These are phyloP conservation scores for Galeopsomyia nigrocyanea DNA, from an alignment of 2,888 invertebrate genomes.

Conservation along the genomic window DNA sequence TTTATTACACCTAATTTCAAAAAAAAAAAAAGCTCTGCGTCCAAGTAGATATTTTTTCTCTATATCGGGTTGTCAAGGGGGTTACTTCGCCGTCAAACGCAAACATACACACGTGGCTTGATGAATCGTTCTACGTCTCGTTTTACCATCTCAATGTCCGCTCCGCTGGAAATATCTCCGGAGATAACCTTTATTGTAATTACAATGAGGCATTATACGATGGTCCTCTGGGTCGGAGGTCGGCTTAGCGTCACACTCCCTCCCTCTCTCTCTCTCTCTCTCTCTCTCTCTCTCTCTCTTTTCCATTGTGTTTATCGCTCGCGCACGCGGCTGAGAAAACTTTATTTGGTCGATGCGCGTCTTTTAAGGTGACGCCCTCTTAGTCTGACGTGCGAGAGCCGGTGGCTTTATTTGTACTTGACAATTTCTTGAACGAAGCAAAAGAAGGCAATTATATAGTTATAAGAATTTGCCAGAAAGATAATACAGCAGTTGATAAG, in stretches of 20 bases:
- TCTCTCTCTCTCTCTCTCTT: too few species aligned
- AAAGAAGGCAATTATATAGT: too few species aligned
- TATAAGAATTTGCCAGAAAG: too few species aligned
- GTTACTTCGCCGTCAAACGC: too few species aligned
- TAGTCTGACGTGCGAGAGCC: conserved; percentile 56
- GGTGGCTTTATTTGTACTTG: background rate
- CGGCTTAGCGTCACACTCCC: conserved; percentile 37
- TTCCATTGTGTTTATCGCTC: background rate
- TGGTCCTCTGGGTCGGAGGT: conserved; percentile 54
- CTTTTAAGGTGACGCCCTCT: conserved; percentile 47
- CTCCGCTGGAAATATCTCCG: conserved; percentile 58
- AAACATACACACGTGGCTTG: background rate
- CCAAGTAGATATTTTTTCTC: too few species aligned
- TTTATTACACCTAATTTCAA: too few species aligned
- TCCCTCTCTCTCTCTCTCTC: too few species aligned
- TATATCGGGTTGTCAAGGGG: too few species aligned
- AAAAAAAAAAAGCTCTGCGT: background rate
- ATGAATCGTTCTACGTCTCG: conserved; percentile 43
- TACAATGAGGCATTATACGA: conserved; percentile 63
- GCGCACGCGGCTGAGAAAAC: background rate
- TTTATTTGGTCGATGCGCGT: conserved; percentile 11
- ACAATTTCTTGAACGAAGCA: background rate
- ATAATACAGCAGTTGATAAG: too few species aligned
- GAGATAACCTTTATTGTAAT: conserved; percentile 66
- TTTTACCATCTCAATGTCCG: conserved; percentile 62